Evolutionary conservation across 1,140 invertebrate species (phyloP).

Genomic region (Plodia interpunctella): DNA sequence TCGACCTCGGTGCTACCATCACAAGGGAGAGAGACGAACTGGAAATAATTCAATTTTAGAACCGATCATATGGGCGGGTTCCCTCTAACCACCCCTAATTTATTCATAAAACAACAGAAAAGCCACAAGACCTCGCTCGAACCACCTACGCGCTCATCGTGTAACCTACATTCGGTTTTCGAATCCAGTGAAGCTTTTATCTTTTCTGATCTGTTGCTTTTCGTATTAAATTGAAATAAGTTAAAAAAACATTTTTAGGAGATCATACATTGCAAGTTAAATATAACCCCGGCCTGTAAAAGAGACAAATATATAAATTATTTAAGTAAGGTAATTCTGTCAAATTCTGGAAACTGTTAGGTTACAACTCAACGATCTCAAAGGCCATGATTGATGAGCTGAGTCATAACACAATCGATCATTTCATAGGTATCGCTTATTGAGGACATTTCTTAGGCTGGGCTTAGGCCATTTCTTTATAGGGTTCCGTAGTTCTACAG

Average conservation of each 20-base stretch:
- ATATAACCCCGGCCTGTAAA: too few relatives aligned
- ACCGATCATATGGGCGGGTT: slow-evolving; percentile 32
- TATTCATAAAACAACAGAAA: slow-evolving; percentile 37
- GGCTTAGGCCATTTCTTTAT: too few relatives aligned
- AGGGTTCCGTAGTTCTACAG: too few relatives aligned
- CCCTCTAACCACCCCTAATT: slow-evolving; percentile 26
- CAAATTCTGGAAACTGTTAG: too few relatives aligned
- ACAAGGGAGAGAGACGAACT: slow-evolving; percentile 23
- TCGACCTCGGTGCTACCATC: slow-evolving; percentile 18
- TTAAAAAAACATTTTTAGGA: too few relatives aligned
- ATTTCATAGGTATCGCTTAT: background rate
- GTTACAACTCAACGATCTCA: background rate
- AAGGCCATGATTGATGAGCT: background rate
- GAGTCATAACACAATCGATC: slow-evolving; percentile 5
- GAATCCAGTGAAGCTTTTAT: background rate
- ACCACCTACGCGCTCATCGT: background rate
- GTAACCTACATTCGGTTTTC: background rate
- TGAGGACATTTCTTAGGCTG: background rate
- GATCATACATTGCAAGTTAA: too few relatives aligned
- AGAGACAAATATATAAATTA: too few relatives aligned
- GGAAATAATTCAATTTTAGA: slow-evolving; percentile 50
- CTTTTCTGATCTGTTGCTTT: background rate
- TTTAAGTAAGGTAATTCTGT: too few relatives aligned
- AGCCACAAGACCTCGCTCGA: slow-evolving; percentile 6
- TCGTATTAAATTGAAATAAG: too few relatives aligned